phyloP scores from a whole-genome alignment of 2,797 vertebrate species.

The Sebastes kiyomatsui region DNA sequence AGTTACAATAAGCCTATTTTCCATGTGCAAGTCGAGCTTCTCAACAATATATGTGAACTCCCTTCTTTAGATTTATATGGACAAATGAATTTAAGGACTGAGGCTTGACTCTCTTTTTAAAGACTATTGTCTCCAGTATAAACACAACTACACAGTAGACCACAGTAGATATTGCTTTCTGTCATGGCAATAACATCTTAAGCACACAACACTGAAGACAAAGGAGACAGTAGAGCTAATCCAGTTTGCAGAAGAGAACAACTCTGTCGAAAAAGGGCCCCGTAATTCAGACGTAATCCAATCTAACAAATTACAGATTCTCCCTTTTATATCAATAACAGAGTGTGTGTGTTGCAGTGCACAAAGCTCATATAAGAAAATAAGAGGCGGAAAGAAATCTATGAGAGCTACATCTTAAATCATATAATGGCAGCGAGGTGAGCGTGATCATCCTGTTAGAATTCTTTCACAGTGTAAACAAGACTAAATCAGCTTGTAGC shows the following conservation, averaged over 20 bases:
- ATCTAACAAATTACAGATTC: slow-evolving; percentile 54
- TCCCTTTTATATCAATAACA: slow-evolving; percentile 21
- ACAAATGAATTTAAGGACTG: slow-evolving; percentile 22
- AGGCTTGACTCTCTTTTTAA: slow-evolving; percentile 2
- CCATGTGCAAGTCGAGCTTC: background rate
- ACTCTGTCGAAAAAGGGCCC: slow-evolving; percentile 35
- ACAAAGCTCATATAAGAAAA: background rate
- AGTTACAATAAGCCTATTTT: background rate
- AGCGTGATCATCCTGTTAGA: background rate
- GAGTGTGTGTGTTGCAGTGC: background rate
- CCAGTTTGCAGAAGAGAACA: slow-evolving; percentile 38
- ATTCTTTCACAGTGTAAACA: slow-evolving; percentile 17
- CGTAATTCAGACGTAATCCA: slow-evolving; percentile 57
- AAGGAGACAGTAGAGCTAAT: slow-evolving; percentile 43
- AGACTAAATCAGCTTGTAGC: background rate
- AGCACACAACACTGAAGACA: slow-evolving; percentile 35
- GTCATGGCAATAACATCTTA: slow-evolving; percentile 46
- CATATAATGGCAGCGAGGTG: background rate
- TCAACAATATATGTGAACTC: background rate
- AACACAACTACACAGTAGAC: slow-evolving; percentile 36
- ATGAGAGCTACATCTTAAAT: slow-evolving; percentile 2
- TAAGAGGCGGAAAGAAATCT: slow-evolving; percentile 11
- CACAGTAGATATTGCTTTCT: slow-evolving; percentile 51
- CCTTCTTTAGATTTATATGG: slow-evolving; percentile 5
- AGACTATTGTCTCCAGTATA: slow-evolving; percentile 23